Evolutionary conservation across 2,888 invertebrate species (phyloP).

Genomic region (Monoplex corrugatus): DNA sequence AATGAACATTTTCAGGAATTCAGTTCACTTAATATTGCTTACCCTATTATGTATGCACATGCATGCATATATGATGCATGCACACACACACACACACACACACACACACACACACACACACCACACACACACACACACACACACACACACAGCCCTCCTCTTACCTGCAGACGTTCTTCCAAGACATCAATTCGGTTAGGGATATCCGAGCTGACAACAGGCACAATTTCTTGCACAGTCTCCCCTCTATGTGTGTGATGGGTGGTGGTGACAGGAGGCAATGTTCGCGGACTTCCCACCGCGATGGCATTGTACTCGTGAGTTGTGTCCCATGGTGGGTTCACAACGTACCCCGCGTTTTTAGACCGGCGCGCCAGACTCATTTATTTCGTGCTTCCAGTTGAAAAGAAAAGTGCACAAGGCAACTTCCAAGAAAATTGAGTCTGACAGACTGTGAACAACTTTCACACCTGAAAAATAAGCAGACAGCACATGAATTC

Average conservation of each 20-base stretch:
- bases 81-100: constrained; percentile 10
- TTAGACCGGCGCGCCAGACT: constrained; percentile 30
- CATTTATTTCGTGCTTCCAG: constrained; percentile 31
- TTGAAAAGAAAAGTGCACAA: not conserved
- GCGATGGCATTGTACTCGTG: constrained; percentile 67
- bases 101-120: constrained; percentile 5
- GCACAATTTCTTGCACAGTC: constrained; percentile 52
- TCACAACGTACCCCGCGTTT: constrained; percentile 53
- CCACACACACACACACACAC: not conserved
- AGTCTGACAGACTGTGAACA: not conserved
- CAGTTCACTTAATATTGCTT: no score
- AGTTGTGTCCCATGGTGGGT: constrained; percentile 71
- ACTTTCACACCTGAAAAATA: not conserved
- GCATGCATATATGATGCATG: not conserved
- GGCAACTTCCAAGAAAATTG: not conserved
- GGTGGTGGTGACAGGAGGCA: constrained; percentile 36
- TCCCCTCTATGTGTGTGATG: constrained; percentile 42
- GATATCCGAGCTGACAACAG: constrained; percentile 51
- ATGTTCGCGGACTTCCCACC: constrained; percentile 54
- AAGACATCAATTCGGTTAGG: constrained; percentile 63
- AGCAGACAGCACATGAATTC: no score
- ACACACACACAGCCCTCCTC: constrained; percentile 9
- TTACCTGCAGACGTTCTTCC: constrained; percentile 72
- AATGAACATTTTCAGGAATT: no score
- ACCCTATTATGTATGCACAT: not conserved